A percentile compares a stretch with the other conserved stretches of the same genome.
Evolutionary conservation across 2,797 vertebrate species (phyloP).

Genomic region (Pipistrellus nathusii): DNA sequence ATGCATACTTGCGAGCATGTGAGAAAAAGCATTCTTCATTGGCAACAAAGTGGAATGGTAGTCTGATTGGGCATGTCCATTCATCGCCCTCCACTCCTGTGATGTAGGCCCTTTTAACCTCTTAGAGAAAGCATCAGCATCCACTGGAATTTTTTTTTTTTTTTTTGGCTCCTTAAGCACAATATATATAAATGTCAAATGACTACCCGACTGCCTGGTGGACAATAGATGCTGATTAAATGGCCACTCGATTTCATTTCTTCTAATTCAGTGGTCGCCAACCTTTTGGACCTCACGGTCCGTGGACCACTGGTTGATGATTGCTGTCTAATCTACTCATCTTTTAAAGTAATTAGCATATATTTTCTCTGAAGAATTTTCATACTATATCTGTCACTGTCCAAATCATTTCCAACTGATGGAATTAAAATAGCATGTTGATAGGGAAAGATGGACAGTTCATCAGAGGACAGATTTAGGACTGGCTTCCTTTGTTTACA

Average conservation of each 20-base stretch:
- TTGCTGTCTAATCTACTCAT: not conserved
- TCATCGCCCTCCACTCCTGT: not conserved
- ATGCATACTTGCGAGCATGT: not conserved
- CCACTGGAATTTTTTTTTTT: not conserved
- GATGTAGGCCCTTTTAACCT: not conserved
- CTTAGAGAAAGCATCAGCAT: not conserved
- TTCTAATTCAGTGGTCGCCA: not conserved
- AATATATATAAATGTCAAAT: conserved; percentile 7
- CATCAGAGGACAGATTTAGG: not conserved
- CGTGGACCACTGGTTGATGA: too few species aligned
- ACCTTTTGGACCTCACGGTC: too few species aligned
- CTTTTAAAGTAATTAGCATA: conserved; percentile 30
- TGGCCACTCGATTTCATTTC: not conserved
- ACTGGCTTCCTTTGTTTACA: not conserved
- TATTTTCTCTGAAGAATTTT: not conserved
- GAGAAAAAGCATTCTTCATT: not conserved
- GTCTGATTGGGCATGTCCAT: not conserved
- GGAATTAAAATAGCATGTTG: not conserved
- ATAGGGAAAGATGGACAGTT: not conserved
- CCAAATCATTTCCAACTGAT: conserved; percentile 7
- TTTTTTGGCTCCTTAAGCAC: not conserved
- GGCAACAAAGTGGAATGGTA: not conserved
- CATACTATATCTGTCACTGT: not conserved
- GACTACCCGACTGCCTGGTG: not conserved
- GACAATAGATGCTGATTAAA: not conserved